phyloP scores from a whole-genome alignment of 2,797 vertebrate species.

The Aythya fuligula region DNA sequence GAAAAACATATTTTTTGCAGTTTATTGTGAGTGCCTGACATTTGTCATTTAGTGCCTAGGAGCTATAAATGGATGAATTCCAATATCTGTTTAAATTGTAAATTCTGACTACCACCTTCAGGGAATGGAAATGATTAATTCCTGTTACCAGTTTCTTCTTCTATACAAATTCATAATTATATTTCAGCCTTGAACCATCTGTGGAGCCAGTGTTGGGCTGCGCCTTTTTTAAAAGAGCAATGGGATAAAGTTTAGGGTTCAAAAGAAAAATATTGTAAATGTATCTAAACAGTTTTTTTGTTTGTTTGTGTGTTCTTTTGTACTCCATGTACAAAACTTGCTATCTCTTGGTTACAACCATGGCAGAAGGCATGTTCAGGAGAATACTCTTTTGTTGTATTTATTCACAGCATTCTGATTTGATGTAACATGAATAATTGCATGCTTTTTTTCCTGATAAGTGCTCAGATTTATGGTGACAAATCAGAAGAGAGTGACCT shows the following conservation, averaged over 20 bases:
- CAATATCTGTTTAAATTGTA: background rate
- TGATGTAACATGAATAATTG: background rate
- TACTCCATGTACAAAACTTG: background rate
- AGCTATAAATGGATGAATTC: background rate
- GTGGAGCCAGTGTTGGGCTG: background rate
- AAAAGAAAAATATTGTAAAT: background rate
- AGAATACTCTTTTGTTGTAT: background rate
- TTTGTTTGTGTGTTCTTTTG: background rate
- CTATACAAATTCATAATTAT: background rate
- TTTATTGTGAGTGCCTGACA: background rate
- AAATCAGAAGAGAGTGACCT: background rate
- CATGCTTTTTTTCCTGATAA: background rate
- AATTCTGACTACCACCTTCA: background rate
- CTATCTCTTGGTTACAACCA: background rate
- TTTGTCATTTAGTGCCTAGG: background rate
- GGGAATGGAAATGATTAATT: background rate
- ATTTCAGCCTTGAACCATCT: background rate
- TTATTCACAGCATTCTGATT: background rate
- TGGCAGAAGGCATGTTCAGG: background rate
- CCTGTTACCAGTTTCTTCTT: background rate
- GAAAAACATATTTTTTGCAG: background rate
- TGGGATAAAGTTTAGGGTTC: background rate
- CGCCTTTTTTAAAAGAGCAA: background rate
- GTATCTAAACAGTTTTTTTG: background rate
- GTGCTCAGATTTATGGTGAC: background rate